These are phyloP conservation scores for Mamestra configurata DNA, from an alignment of 1,140 invertebrate species.

Conservation along the genomic window DNA sequence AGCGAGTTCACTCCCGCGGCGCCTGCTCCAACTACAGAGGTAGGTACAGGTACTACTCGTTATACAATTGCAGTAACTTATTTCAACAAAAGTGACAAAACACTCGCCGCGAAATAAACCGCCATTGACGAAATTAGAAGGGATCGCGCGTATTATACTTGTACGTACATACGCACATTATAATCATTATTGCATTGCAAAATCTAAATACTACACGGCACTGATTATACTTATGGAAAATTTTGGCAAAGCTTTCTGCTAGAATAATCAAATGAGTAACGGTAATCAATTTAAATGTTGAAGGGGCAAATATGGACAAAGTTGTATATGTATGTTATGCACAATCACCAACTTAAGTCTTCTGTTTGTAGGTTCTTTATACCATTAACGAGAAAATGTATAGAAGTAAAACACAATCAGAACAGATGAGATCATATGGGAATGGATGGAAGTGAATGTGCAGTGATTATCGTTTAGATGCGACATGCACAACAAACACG, in stretches of 20 bases:
- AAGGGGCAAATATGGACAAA: not conserved
- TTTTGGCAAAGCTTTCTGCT: slow-evolving; percentile 19
- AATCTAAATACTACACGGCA: slow-evolving; percentile 26
- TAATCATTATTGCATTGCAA: slow-evolving; percentile 50
- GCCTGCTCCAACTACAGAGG: not conserved
- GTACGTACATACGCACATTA: slow-evolving; percentile 27
- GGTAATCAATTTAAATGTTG: not conserved
- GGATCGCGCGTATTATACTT: slow-evolving; percentile 38
- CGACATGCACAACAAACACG: slow-evolving; percentile 20
- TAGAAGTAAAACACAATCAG: slow-evolving; percentile 8
- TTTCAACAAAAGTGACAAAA: slow-evolving; percentile 50
- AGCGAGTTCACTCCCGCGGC: not conserved
- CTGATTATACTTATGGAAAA: slow-evolving; percentile 6
- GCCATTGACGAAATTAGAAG: slow-evolving; percentile 50
- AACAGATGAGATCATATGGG: slow-evolving; percentile 36
- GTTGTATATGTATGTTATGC: not conserved
- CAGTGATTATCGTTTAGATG: slow-evolving; percentile 32
- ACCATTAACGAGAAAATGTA: not conserved
- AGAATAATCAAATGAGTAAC: not conserved
- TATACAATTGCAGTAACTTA: slow-evolving; percentile 47
- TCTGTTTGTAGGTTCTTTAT: not conserved
- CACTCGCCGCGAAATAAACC: slow-evolving; percentile 32
- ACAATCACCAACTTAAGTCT: not conserved
- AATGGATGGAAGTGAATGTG: slow-evolving; percentile 43
- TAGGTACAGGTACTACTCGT: slow-evolving; percentile 14